A percentile compares a stretch with the other conserved stretches of the same genome.
phyloP scores from a whole-genome alignment of 2,797 vertebrate species.

The Alfaro cultratus region DNA sequence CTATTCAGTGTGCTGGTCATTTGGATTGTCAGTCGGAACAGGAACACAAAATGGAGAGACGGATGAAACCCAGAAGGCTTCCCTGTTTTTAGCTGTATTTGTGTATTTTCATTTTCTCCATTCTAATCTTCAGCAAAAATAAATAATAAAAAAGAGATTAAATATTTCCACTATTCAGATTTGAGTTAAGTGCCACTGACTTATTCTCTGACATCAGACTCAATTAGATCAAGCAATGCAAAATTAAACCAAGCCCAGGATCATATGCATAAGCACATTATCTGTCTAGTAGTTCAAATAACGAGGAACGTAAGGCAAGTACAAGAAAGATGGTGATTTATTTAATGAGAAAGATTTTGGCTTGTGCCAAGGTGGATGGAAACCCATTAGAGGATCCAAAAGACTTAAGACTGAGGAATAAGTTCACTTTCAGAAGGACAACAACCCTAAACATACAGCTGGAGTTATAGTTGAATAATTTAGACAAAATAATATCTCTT shows the following conservation, averaged over 20 bases:
- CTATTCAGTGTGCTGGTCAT: neutral
- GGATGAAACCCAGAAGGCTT: neutral
- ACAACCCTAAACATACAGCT: neutral
- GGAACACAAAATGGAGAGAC: neutral
- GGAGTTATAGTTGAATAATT: neutral
- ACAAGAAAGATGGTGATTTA: neutral
- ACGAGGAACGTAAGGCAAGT: neutral
- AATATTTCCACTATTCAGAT: neutral
- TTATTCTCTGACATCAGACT: neutral
- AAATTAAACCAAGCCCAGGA: neutral
- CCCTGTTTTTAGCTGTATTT: neutral
- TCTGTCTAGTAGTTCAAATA: neutral
- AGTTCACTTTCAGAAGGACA: neutral
- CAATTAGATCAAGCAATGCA: neutral
- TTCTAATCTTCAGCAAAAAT: neutral
- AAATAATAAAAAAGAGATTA: neutral
- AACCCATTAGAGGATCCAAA: neutral
- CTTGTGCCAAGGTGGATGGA: neutral
- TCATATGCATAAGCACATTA: neutral
- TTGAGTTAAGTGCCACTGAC: neutral
- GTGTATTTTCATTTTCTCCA: neutral
- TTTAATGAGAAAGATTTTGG: neutral
- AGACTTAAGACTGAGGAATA: neutral
- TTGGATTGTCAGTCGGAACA: neutral
- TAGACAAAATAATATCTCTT: neutral